Evolutionary conservation across 2,797 vertebrate species (phyloP), one percentile per base, ranked within the genome.

Genomic region (Sebastes aleutianus): DNA sequence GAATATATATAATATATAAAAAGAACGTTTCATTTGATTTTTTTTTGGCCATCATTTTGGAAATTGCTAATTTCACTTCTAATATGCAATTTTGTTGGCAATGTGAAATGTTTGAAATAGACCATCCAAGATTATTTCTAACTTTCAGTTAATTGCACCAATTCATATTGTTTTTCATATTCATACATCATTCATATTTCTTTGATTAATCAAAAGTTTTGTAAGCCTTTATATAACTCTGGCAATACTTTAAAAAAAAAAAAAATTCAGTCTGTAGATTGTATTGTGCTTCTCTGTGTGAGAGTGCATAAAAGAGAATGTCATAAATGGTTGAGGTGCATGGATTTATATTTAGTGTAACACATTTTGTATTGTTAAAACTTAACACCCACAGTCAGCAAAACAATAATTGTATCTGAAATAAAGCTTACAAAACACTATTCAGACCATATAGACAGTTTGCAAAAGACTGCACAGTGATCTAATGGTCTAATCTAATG

Each of bases 401-500:
- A 36, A 77, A 57, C 76, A 34, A 1, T 11, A 24, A 68, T 67
- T 84, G 54, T 79, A 50, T 71, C 57, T 77, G 8, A 29, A 56
- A 63, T 59, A 85, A 87, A 71, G 70, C 82, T 68, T 34, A 61
- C 65, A 78, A 79, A 86, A 79, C 66, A 66, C 63, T 56, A 39
- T 70, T 70, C 75, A 78, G 58, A 75, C 57, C 81, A 54, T 84
- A 85, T 80, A 80, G 74, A 83, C 74, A 50, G 34, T 87, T 82
- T 76, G 76, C 56, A 43, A 74, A 81, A 59, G 72, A 66, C 39
- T 66, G 77, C 58, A 27, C 64, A 18, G 27, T 58, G 74, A 88
- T 89, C 79, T 87, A 82, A 90, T 83, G 83, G 80, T 85, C 24
- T 27, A 79, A 85, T 85, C 77, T 87, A 89, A 91, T 88, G 83